Base-by-base conservation (phyloP, 1,140 invertebrate species). In the Caenorhabditis tropicalis region DNA sequence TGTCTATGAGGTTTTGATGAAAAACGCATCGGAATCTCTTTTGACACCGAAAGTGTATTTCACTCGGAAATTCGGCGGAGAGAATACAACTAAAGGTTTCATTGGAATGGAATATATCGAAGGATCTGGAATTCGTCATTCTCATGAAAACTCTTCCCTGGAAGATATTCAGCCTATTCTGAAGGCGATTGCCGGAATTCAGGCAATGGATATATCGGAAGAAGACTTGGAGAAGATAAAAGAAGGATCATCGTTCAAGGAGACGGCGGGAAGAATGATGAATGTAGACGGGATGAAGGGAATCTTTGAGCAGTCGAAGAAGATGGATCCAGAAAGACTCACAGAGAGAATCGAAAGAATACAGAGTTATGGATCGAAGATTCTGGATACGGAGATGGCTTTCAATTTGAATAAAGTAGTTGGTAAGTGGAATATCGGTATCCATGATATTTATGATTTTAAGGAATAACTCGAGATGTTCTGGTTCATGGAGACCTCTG, bases 151-250 rank as follows among this genome's bases (percentile, higher is more conserved):
- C 65, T 43, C 36, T 31, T 43, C 65, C 12, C 1, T 24, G 5
- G 36, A 74, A 74, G 65, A 74, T 24, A 74, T 74, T 46, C 65
- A 74, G n/a, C 65, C 65, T 2, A n/a, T 74, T 46, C 65, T 74
- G 5, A n/a, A n/a, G 24, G 65, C 65, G 4, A 74, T 74, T 0
- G 65, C 65, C 2, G 6, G 15, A 19, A 15, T 74, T 74, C 65
- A 74, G 43, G 33, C 36, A 6, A 24, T 74, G 15, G 10, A 19
- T 0, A 36, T 19, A 6, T 29, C 33, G 0, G 21, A 21, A 19
- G 65, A 74, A 27, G 65, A 74, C 4, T 4, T 74, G 3, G n/a
- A 74, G n/a, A 43, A 46, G 43, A 74, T 46, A 12, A 12, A 43
- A 7, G 24, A 43, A 6, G 65, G 36, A 10, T 21, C 21, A 1